A percentile compares a stretch with the other conserved stretches of the same genome.
Conservation (phyloP, 2,888 invertebrate species). For the Microctonus aethiopoides region DNA sequence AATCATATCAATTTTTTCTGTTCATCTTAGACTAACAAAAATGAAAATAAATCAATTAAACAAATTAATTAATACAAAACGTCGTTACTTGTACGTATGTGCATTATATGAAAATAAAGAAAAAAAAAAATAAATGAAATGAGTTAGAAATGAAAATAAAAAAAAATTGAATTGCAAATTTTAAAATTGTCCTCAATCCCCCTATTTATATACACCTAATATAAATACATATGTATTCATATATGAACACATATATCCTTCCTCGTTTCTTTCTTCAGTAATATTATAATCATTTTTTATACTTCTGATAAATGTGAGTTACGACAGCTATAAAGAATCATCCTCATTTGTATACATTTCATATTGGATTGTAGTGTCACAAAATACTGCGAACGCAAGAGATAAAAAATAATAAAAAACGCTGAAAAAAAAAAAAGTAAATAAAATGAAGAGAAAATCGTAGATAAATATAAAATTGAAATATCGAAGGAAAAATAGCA, state of each 20-base stretch:
- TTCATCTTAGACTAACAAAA: conserved; percentile 6
- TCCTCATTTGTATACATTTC: background rate
- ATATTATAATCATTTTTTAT: background rate
- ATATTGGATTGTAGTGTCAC: background rate
- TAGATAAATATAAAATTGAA: conserved; percentile 41
- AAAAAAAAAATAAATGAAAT: conserved; percentile 5
- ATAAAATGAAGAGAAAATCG: conserved; percentile 33
- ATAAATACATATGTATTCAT: too few species aligned
- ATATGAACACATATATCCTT: too few species aligned
- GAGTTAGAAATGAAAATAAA: background rate
- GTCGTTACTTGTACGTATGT: conserved; percentile 27
- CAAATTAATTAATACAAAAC: background rate
- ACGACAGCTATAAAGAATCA: background rate
- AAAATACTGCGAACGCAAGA: background rate
- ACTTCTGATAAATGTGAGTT: background rate
- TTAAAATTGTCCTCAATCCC: background rate
- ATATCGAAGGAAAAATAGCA: conserved; percentile 32
- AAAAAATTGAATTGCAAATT: background rate
- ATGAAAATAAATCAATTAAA: background rate
- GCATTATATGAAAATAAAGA: conserved; percentile 16
- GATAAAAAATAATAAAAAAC: conserved; percentile 33
- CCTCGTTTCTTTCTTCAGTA: background rate
- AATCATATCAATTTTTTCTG: conserved; percentile 9
- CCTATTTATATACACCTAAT: background rate
- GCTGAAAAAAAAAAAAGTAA: conserved; percentile 38